Evolutionary conservation across 2,113 vertebrate species (phyloP).

Genomic region (Cavia aperea): DNA sequence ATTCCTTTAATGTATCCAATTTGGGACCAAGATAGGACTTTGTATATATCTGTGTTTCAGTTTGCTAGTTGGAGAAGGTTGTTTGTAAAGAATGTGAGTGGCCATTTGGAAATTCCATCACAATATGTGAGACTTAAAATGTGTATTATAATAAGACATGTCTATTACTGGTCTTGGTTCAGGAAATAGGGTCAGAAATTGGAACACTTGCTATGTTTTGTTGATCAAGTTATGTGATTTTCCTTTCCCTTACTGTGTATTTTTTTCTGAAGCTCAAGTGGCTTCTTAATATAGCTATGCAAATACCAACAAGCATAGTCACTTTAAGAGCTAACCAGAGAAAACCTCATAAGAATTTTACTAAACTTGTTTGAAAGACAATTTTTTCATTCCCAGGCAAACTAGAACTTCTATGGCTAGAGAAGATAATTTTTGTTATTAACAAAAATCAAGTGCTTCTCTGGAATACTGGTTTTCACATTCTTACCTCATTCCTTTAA

Average conservation of each 20-base stretch:
- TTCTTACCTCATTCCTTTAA: neutral
- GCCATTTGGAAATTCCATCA: conserved; percentile 27
- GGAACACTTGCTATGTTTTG: neutral
- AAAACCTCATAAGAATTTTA: conserved; percentile 30
- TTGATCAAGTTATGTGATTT: neutral
- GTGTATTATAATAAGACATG: neutral
- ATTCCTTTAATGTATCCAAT: conserved; percentile 59
- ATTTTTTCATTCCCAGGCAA: conserved; percentile 22
- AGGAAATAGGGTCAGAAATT: neutral
- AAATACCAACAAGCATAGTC: neutral
- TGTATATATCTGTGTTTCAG: neutral
- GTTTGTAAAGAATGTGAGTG: neutral
- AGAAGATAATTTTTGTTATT: neutral
- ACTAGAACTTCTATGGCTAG: neutral
- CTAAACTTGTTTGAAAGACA: conserved; percentile 33
- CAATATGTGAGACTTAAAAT: neutral
- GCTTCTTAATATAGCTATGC: neutral
- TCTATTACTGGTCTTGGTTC: neutral
- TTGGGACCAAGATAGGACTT: conserved; percentile 9
- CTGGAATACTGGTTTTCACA: neutral
- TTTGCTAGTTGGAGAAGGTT: neutral
- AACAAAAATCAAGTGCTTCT: neutral
- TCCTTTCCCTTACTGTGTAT: neutral
- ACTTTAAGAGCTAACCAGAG: neutral
- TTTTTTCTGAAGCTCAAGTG: conserved; percentile 28